phyloP scores from a whole-genome alignment of 2,113 vertebrate genomes.

The Desmodus rotundus region DNA sequence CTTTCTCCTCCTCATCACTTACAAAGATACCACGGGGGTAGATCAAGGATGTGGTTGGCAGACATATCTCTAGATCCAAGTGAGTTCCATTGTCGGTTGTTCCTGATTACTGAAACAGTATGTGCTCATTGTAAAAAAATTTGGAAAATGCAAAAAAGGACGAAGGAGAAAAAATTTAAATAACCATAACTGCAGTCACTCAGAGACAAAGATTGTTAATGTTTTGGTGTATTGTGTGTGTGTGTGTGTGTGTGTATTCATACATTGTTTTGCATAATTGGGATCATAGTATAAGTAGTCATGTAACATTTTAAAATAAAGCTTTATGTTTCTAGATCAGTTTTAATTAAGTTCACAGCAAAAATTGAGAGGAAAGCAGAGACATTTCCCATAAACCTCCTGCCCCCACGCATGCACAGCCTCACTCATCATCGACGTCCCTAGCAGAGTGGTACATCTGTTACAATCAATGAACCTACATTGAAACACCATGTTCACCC shows the following conservation, averaged over 20 bases:
- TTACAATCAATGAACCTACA: neutral
- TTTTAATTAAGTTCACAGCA: neutral
- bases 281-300: neutral
- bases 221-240: neutral
- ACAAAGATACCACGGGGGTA: neutral
- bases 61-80: neutral
- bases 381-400: neutral
- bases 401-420: neutral
- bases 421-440: neutral
- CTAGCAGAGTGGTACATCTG: neutral
- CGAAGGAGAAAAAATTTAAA: neutral
- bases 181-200: neutral
- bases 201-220: conserved; percentile 29
- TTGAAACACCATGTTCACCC: neutral
- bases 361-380: neutral
- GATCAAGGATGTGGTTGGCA: neutral
- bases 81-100: neutral
- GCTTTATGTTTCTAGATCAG: neutral
- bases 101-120: neutral
- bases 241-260: neutral
- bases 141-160: neutral
- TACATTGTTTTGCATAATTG: conserved; percentile 8
- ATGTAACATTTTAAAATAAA: neutral
- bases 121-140: neutral
- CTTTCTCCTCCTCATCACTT: neutral